Percentiles rank a stretch among this genome's conserved stretches.
Conservation (phyloP, 2,797 vertebrate species). For the Galago senegalensis region DNA sequence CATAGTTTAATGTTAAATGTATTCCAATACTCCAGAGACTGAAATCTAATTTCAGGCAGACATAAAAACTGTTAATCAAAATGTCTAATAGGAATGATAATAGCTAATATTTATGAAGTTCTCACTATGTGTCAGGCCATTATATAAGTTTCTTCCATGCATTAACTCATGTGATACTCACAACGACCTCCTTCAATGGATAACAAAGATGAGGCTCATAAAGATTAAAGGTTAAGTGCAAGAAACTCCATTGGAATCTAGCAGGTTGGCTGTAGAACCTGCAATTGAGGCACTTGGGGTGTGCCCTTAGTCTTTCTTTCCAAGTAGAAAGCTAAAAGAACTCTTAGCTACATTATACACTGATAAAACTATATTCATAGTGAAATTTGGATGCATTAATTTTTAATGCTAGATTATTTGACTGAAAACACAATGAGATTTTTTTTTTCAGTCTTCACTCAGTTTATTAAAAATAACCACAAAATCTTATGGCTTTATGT, state of each 20-base stretch:
- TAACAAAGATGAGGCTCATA: neutral
- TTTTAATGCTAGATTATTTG: conserved; percentile 42
- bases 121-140: neutral
- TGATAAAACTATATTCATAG: conserved; percentile 4
- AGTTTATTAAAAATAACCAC: neutral
- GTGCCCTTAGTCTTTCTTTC: neutral
- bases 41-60: conserved; percentile 62
- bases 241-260: accelerated
- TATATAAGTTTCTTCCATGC: neutral
- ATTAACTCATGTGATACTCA: neutral
- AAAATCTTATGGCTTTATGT: neutral
- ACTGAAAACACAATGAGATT: neutral
- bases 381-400: conserved; percentile 39
- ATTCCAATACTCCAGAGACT: conserved; percentile 46
- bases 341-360: neutral
- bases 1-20: conserved; percentile 39
- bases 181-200: neutral
- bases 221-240: neutral
- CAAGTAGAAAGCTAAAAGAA: neutral
- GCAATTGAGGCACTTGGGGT: neutral
- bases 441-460: neutral
- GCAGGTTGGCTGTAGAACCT: neutral
- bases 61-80: conserved; percentile 44
- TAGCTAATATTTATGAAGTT: conserved; percentile 32
- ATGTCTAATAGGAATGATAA: conserved; percentile 45